phyloP scores from a whole-genome alignment of 2,888 invertebrate species.

The Sinohyriopsis cumingii region DNA sequence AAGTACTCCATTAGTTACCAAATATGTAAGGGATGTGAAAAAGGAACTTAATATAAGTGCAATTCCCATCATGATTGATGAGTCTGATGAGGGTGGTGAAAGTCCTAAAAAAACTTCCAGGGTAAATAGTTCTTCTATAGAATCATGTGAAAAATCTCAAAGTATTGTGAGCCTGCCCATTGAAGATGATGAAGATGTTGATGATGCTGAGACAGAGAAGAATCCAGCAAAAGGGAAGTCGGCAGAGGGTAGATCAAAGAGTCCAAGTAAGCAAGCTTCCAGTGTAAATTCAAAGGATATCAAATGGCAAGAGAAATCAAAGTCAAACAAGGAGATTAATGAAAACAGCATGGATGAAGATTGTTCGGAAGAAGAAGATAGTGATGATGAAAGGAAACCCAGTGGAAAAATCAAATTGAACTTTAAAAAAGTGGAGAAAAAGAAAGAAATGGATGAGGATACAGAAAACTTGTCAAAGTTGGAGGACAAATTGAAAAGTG shows the following conservation, averaged over 20 bases:
- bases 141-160: too few species aligned
- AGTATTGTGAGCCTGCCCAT: too few species aligned
- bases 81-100: neutral
- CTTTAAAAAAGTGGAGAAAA: conserved; percentile 7
- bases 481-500: conserved; percentile 10
- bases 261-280: conserved; percentile 1
- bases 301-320: neutral
- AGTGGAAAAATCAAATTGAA: neutral
- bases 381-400: conserved; percentile 5
- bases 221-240: conserved; percentile 4
- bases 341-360: conserved; percentile 3
- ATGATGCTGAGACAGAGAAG: conserved; percentile 7
- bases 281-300: neutral
- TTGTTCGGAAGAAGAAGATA: conserved; percentile 1
- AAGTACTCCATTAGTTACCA: conserved; percentile 16
- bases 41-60: conserved; percentile 9
- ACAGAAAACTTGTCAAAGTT: conserved; percentile 7
- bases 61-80: conserved; percentile 11
- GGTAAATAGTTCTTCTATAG: too few species aligned
- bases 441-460: conserved; percentile 3
- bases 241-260: conserved; percentile 7
- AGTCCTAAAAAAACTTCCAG: neutral
- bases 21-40: conserved; percentile 6
- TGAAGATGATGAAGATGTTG: conserved; percentile 12
- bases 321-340: conserved; percentile 4